phyloP scores from a whole-genome alignment of 2,888 invertebrate genomes.

The Napeogenes inachia region DNA sequence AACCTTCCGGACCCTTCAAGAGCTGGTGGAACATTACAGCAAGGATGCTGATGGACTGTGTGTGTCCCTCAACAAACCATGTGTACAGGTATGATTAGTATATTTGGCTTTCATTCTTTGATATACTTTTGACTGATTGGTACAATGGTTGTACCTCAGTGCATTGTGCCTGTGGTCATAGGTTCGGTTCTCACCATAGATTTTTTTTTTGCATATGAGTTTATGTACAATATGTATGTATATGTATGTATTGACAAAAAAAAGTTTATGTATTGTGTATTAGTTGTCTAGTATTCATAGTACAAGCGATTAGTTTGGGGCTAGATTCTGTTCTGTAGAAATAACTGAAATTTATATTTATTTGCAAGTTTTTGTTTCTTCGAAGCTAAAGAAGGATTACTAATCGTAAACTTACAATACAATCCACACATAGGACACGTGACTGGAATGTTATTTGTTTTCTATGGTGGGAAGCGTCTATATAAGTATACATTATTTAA shows the following conservation, averaged over 20 bases:
- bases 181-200: too few species aligned
- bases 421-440: slow-evolving; percentile 24
- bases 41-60: slow-evolving; percentile 99
- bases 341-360: not conserved
- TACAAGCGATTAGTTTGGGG: too few species aligned
- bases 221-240: too few species aligned
- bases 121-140: too few species aligned
- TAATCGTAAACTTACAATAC: slow-evolving; percentile 23
- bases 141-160: too few species aligned
- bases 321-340: too few species aligned
- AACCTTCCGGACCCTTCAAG: slow-evolving; percentile 97
- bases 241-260: too few species aligned
- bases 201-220: too few species aligned
- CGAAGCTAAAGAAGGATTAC: slow-evolving; percentile 16
- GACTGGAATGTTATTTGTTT: slow-evolving; percentile 22
- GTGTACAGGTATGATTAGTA: slow-evolving; percentile 87
- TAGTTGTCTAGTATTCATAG: too few species aligned
- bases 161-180: too few species aligned
- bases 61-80: slow-evolving; percentile 96
- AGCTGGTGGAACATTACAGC: slow-evolving; percentile 98
- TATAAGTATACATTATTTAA: too few species aligned
- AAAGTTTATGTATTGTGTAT: too few species aligned
- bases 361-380: slow-evolving; percentile 11
- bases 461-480: slow-evolving; percentile 8
- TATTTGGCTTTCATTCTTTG: not conserved